A percentile compares a stretch with the other conserved stretches of the same genome.
phyloP scores from a whole-genome alignment of 2,797 vertebrate genomes.

The Oceanodroma leucorhoa region DNA sequence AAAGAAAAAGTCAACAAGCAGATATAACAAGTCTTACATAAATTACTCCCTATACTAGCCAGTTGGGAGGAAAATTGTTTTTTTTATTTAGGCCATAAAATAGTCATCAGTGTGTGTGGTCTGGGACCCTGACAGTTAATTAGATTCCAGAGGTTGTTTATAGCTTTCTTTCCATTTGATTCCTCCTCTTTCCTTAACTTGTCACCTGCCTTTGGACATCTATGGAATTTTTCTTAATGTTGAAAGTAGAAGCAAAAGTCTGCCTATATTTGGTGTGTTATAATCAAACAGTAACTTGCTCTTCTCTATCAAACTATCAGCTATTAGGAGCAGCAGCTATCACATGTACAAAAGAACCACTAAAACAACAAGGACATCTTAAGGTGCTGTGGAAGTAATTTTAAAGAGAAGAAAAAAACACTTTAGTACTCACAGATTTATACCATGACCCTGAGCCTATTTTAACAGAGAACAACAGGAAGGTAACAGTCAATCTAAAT shows the following conservation, averaged over 20 bases:
- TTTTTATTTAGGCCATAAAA: background rate
- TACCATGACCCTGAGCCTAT: background rate
- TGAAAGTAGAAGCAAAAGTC: background rate
- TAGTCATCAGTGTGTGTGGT: background rate
- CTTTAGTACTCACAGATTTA: background rate
- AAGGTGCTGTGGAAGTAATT: background rate
- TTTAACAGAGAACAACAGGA: background rate
- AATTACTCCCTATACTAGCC: background rate
- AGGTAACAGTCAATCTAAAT: background rate
- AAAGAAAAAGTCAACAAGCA: background rate
- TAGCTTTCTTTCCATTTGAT: background rate
- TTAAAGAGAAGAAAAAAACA: background rate
- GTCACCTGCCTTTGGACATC: background rate
- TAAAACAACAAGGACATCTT: slow-evolving; percentile 21
- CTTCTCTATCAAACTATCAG: background rate
- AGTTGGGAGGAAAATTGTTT: background rate
- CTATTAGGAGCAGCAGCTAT: background rate
- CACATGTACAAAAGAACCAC: background rate
- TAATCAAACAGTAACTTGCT: background rate
- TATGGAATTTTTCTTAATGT: background rate
- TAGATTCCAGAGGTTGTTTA: background rate
- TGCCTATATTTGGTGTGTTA: background rate
- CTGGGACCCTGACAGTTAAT: background rate
- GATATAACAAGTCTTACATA: background rate
- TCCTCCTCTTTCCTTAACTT: background rate